phyloP scores from a whole-genome alignment of 2,888 invertebrate genomes.

The Gymnoscelis rufifasciata region DNA sequence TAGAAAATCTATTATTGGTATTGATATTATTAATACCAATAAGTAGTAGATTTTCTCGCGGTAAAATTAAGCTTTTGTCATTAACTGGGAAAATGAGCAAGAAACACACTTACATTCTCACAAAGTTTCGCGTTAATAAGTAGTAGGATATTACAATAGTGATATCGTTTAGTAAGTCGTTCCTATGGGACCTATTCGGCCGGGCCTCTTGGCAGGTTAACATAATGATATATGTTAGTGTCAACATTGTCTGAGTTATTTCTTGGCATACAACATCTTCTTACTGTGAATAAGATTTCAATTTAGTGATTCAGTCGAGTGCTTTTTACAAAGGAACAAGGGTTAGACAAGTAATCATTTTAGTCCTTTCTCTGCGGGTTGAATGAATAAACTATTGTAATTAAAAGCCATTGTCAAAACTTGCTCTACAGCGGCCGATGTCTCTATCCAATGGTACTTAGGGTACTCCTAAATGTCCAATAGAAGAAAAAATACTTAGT shows the following conservation, averaged over 20 bases:
- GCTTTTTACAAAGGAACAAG: neutral
- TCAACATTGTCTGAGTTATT: constrained; percentile 73
- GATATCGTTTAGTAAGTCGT: constrained; percentile 70
- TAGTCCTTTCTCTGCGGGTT: neutral
- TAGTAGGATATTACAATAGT: constrained; percentile 35
- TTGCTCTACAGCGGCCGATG: neutral
- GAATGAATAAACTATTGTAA: constrained; percentile 2
- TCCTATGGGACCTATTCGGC: constrained; percentile 50
- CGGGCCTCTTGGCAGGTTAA: constrained; percentile 64
- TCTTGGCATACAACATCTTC: constrained; percentile 65
- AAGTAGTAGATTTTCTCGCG: no score
- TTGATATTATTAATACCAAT: no score
- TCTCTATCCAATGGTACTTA: no score
- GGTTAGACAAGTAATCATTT: neutral
- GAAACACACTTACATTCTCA: no score
- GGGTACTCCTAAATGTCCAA: no score
- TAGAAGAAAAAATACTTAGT: no score
- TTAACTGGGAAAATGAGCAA: no score
- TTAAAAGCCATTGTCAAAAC: neutral
- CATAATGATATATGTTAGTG: constrained; percentile 72
- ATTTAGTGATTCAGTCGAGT: neutral
- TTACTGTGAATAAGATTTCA: constrained; percentile 32
- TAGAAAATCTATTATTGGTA: no score
- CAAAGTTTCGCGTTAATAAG: no score
- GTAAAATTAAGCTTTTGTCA: no score